Conservation (phyloP, 2,113 vertebrate genomes). For the Talpa occidentalis region DNA sequence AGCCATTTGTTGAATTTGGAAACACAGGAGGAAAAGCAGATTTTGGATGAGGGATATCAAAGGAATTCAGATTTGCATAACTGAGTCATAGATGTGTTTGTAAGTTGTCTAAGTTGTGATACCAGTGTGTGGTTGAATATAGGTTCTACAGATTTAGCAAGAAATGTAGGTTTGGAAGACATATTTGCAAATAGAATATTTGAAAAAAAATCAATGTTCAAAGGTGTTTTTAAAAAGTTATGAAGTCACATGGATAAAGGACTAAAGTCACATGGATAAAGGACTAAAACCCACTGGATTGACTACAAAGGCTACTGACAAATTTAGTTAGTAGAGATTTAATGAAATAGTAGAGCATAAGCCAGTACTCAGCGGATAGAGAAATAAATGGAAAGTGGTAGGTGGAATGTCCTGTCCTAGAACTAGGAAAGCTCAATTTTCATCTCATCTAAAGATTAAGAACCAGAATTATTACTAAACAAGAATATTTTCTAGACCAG, state of each 20-base stretch:
- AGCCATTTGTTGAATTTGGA: neutral
- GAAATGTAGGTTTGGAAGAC: neutral
- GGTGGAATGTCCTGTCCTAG: neutral
- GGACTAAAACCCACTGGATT: neutral
- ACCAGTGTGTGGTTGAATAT: neutral
- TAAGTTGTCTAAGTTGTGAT: neutral
- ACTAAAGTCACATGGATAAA: neutral
- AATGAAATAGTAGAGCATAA: neutral
- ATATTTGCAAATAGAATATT: neutral
- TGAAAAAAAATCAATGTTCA: neutral
- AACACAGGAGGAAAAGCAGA: conserved; percentile 36
- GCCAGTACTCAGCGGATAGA: neutral
- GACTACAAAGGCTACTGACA: neutral
- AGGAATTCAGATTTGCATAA: neutral
- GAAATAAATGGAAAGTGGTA: neutral
- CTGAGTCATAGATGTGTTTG: neutral
- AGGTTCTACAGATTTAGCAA: neutral
- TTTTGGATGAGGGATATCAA: neutral
- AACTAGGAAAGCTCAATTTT: neutral
- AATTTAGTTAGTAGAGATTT: neutral
- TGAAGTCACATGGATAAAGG: neutral
- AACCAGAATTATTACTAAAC: neutral
- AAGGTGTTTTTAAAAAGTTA: neutral
- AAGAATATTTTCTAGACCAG: neutral
- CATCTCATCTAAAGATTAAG: neutral